Evolutionary conservation across 1,140 invertebrate species (phyloP).

Genomic region (Coptotermes formosanus): DNA sequence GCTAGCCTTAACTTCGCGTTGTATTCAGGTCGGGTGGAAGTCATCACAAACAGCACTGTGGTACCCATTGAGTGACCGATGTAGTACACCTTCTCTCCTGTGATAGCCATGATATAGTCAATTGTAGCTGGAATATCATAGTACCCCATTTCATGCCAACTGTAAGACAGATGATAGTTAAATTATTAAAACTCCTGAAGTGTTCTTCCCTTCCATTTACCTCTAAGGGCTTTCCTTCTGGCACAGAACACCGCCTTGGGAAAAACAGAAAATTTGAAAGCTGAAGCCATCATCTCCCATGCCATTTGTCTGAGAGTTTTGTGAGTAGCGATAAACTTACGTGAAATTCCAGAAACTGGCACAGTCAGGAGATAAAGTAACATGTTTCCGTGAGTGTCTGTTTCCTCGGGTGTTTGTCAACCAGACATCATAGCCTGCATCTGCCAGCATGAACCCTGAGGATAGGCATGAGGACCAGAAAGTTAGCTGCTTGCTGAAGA

Average conservation of each 20-base stretch:
- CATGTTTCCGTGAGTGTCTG: conserved; percentile 61
- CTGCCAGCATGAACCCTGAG: conserved; percentile 49
- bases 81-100: conserved; percentile 53
- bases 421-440: conserved; percentile 72
- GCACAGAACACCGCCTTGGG: too few species aligned
- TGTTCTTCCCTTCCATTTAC: too few species aligned
- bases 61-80: conserved; percentile 66
- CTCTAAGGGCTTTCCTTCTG: too few species aligned
- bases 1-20: conserved; percentile 51
- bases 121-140: conserved; percentile 63
- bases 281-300: too few species aligned
- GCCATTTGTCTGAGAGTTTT: too few species aligned
- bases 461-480: neutral
- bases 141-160: conserved; percentile 65
- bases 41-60: conserved; percentile 53
- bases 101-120: conserved; percentile 57
- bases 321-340: neutral
- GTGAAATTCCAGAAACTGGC: conserved; percentile 51
- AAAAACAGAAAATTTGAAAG: too few species aligned
- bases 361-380: conserved; percentile 48
- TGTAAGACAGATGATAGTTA: conserved; percentile 34
- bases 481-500: too few species aligned
- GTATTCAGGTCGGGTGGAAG: conserved; percentile 55
- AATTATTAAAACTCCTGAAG: too few species aligned
- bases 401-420: conserved; percentile 68